These are phyloP conservation scores for Leptinotarsa juncta DNA, from an alignment of 2,888 invertebrate genomes.

Conservation along the genomic window DNA sequence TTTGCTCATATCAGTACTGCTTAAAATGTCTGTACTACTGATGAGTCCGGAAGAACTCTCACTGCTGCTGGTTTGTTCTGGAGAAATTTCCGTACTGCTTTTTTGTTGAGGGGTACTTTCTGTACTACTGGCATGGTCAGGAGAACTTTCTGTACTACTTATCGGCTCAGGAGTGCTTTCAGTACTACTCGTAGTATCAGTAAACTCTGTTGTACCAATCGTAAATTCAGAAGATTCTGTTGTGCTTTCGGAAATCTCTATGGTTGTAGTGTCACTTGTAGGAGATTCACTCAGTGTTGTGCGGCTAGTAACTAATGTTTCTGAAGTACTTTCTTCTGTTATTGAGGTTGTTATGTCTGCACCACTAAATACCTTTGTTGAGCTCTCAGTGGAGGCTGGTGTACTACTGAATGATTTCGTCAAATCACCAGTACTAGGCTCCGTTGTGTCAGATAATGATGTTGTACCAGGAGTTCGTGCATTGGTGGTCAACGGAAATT, in stretches of 20 bases:
- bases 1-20: no score
- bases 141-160: neutral
- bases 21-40: no score
- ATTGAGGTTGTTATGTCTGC: constrained; percentile 17
- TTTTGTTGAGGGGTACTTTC: neutral
- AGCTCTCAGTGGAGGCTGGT: constrained; percentile 18
- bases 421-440: neutral
- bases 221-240: neutral
- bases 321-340: constrained; percentile 28
- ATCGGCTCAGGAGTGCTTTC: neutral
- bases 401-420: neutral
- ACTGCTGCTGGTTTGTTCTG: no score
- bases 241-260: neutral
- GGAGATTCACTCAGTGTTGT: neutral
- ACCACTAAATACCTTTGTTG: constrained; percentile 17
- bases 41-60: no score
- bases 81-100: no score
- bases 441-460: constrained; percentile 29
- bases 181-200: constrained; percentile 24
- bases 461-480: neutral
- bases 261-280: neutral
- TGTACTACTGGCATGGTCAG: neutral
- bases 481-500: neutral
- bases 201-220: constrained; percentile 31
- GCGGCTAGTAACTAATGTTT: neutral